Evolutionary conservation across 2,113 vertebrate species (phyloP), one percentile per base, ranked within the genome.

Genomic region (Phycodurus eques): DNA sequence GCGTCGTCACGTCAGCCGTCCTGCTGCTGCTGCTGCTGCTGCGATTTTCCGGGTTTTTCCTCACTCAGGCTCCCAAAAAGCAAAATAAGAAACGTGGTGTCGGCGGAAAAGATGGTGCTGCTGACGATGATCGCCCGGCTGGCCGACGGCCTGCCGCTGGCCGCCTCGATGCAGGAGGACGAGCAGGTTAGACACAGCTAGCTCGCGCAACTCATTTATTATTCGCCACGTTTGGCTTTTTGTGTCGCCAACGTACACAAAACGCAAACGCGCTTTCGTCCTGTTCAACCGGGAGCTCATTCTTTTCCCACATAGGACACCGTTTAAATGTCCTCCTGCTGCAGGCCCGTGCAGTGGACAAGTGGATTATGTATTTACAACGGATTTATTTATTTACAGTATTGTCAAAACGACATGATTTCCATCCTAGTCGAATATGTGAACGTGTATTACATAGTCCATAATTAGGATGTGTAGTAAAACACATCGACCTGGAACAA

Each of bases 131-230:
- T 99, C 83, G 97, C 96, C 56, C 94, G 97, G 39, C 92, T 98
- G 90, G 97, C 97, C 14, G 97, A 98, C 82, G 97, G 97, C 22
- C 94, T 99, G 19, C 97, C 96, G 2, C 89, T 99, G 80, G 97
- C 97, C 65, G 97, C 97, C 1, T 99, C 97, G 0, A 98, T 99
- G 95, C 97, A 99, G 79, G 97, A 99, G 83, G 96, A 98, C 79
- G 96, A 98, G 77, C 96, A 98, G 96, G 96, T 97, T 85, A 17
- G 63, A 39, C 31, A 62, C 39, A 27, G 68, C 65, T 19, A 27
- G 68, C 65, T 20, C 4, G 35, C 15, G 31, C 13, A 11, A 14
- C 11, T 61, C 17, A 2, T 6, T 31, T 14, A 15, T 5, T 53
- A 4, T 59, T 14, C 2, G 19, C 8, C 53, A 31, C 12, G 4